phyloP scores from a whole-genome alignment of 2,888 invertebrate genomes.

The Rhyacophila evoluta region DNA sequence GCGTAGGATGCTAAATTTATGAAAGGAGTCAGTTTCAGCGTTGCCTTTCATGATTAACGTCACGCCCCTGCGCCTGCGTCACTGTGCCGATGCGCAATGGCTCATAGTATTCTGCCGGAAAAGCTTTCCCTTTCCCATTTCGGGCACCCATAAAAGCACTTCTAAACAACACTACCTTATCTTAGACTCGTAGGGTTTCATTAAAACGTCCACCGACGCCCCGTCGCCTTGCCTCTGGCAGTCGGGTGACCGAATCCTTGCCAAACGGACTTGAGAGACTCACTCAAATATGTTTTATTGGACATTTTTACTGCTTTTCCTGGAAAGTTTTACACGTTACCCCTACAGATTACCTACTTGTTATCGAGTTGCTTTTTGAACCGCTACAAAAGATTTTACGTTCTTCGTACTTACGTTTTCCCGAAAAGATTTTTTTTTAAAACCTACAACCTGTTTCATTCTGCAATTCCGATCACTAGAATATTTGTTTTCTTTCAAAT shows the following conservation, averaged over 20 bases:
- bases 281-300: slow-evolving; percentile 31
- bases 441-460: background rate
- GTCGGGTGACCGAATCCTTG: slow-evolving; percentile 20
- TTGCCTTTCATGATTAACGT: background rate
- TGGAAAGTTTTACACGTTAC: slow-evolving; percentile 29
- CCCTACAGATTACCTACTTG: slow-evolving; percentile 32
- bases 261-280: slow-evolving; percentile 12
- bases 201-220: slow-evolving; percentile 23
- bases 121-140: slow-evolving; percentile 7
- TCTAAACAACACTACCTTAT: slow-evolving; percentile 32
- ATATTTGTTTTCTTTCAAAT: no score
- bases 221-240: background rate
- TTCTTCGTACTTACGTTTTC: slow-evolving; percentile 7
- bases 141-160: slow-evolving; percentile 32
- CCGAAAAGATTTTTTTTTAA: slow-evolving; percentile 12
- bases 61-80: background rate
- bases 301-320: slow-evolving; percentile 32
- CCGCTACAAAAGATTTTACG: slow-evolving; percentile 28
- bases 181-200: slow-evolving; percentile 32
- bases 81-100: background rate
- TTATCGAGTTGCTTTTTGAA: slow-evolving; percentile 28
- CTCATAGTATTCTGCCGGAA: background rate
- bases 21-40: no score
- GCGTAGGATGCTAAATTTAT: no score
- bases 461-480: no score